Base-by-base conservation (phyloP, 1,140 invertebrate genomes). In the Phenacoccus solenopsis region DNA sequence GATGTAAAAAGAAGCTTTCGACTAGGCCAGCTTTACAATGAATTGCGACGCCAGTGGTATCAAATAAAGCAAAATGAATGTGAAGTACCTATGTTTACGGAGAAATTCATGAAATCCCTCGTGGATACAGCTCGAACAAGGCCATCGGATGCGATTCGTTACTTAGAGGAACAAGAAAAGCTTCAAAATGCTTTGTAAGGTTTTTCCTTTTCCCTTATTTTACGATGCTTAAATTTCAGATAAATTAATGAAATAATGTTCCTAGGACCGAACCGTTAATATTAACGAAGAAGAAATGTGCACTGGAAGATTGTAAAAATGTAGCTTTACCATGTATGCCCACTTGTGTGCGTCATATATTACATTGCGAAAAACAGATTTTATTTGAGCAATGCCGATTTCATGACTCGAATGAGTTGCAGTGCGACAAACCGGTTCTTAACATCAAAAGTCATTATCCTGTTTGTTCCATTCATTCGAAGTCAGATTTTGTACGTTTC, bases 21-120 rank as follows among this genome's bases (percentile, higher is more conserved):
- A 64, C 20, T 64, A 27, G 21, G 9, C 21, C 59, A 64, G 22
- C 25, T 64, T 24, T 64, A 64, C 25, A 24, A 24, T 20, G 59
- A 64, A 22, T 16, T 64, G 20, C 59, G 25, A 10, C 59, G 59
- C 25, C 59, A 64, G 59, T 27, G 21, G 25, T 25, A 16, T 64
- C 59, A 64, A 27, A 64, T 64, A 64, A 64, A 64, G 25, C 59
- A 64, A 27, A 64, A 64, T 64, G 25, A 64, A 27, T 64, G 10
- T 22, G 59, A 64, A 5, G 22, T 20, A 10, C 59, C 59, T 24
- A 64, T 64, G 13, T 27, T 24, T 25, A 64, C 59, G 9, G 25
- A 64, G 25, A 64, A 24, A 16, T 64, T 25, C 16, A 64, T 64
- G 59, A 64, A 64, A 27, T 64, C 59, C 12, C 16, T 64, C 5